Evolutionary conservation across 2,888 invertebrate species (phyloP).

Genomic region (Halictus ligatus): DNA sequence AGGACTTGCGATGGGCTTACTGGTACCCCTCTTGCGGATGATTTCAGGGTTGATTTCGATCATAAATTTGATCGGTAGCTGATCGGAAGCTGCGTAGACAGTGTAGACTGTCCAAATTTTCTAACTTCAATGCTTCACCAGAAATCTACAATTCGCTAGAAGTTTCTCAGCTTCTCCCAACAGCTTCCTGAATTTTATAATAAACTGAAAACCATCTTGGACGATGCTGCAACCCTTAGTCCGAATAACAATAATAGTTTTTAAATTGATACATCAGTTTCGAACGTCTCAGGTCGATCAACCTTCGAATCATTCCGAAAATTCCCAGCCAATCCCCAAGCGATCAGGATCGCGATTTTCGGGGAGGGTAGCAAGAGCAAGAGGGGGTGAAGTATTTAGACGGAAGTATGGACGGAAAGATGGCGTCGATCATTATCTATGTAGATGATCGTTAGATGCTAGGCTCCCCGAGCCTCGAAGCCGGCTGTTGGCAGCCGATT

Average conservation of each 20-base stretch:
- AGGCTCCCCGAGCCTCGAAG: conserved; percentile 52
- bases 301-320: not conserved
- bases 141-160: not conserved
- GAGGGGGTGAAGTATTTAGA: conserved; percentile 1
- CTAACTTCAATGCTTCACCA: too few species aligned
- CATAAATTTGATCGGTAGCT: not conserved
- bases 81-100: too few species aligned
- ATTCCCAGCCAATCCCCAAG: not conserved
- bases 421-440: conserved; percentile 53
- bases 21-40: conserved; percentile 22
- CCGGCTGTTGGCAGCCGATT: conserved; percentile 63
- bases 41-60: not conserved
- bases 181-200: not conserved
- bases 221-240: not conserved
- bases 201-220: not conserved
- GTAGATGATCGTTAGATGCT: conserved; percentile 73
- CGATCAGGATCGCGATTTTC: not conserved
- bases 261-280: not conserved
- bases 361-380: not conserved
- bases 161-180: not conserved
- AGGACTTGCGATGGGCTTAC: conserved; percentile 42
- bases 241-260: not conserved
- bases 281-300: not conserved
- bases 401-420: conserved; percentile 29
- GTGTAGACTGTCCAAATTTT: too few species aligned